phyloP scores from a whole-genome alignment of 2,113 vertebrate species.

The Mobula hypostoma region DNA sequence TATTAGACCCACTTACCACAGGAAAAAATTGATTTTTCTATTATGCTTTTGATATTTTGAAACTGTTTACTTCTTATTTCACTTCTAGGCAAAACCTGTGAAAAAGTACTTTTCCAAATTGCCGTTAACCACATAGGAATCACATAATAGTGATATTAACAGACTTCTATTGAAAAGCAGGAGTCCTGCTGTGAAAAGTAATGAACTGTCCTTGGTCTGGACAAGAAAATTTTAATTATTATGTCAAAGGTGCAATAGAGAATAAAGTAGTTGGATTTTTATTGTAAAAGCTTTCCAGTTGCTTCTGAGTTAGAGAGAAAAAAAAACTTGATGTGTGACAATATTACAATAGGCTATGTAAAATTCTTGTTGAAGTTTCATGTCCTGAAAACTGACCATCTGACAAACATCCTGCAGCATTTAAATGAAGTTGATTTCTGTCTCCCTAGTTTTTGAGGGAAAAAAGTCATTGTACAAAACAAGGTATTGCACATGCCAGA shows the following conservation, averaged over 20 bases:
- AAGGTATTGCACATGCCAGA: too few species aligned
- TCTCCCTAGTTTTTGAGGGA: background rate
- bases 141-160: conserved; percentile 9
- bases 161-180: conserved; percentile 13
- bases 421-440: background rate
- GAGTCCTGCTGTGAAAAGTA: background rate
- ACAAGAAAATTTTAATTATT: conserved; percentile 23
- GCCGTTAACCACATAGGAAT: background rate
- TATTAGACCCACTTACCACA: background rate
- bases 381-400: background rate
- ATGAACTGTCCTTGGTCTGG: conserved; percentile 20
- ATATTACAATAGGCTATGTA: background rate
- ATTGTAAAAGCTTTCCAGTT: background rate
- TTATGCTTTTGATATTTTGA: background rate
- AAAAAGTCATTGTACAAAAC: background rate
- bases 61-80: conserved; percentile 10
- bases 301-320: background rate
- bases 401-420: background rate
- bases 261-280: background rate
- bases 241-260: conserved; percentile 19
- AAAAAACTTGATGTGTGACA: background rate
- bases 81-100: background rate
- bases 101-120: conserved; percentile 3
- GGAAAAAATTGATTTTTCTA: background rate
- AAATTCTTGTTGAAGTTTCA: background rate